Evolutionary conservation across 1,140 invertebrate species (phyloP).

Genomic region (Eubasilissa regina): DNA sequence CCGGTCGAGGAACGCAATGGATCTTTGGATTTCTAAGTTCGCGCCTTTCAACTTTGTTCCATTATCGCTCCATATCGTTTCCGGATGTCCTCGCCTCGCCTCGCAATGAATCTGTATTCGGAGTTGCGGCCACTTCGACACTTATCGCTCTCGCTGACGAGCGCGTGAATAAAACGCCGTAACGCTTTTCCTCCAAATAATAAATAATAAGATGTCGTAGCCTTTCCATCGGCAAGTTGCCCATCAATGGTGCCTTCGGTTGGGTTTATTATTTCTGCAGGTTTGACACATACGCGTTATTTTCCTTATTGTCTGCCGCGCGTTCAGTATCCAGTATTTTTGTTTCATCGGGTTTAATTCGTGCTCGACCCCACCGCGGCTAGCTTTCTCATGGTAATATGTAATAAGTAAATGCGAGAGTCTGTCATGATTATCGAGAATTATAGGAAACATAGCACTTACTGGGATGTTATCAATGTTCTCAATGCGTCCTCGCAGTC

Average conservation of each 20-base stretch:
- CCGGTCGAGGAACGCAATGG: background rate
- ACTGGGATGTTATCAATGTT: background rate
- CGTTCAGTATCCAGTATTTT: slow-evolving; percentile 19
- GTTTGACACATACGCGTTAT: background rate
- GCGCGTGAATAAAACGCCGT: slow-evolving; percentile 17
- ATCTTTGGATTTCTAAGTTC: background rate
- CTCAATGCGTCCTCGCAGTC: background rate
- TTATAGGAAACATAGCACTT: background rate
- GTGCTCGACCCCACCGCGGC: background rate
- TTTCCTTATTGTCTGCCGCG: background rate
- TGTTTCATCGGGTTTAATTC: background rate
- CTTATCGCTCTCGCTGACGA: background rate
- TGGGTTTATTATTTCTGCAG: slow-evolving; percentile 5
- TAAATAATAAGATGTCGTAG: slow-evolving; percentile 20
- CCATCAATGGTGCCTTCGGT: background rate
- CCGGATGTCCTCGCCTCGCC: slow-evolving; percentile 2
- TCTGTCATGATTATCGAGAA: background rate
- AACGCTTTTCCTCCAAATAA: slow-evolving; percentile 27
- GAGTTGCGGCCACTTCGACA: background rate
- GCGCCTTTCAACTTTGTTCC: background rate
- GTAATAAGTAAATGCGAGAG: background rate
- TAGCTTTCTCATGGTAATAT: background rate
- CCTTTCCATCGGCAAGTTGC: background rate
- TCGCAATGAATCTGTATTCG: background rate
- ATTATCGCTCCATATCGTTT: background rate